These are phyloP conservation scores for Diplazon laetatorius DNA, from an alignment of 2,888 invertebrate species.

Conservation along the genomic window DNA sequence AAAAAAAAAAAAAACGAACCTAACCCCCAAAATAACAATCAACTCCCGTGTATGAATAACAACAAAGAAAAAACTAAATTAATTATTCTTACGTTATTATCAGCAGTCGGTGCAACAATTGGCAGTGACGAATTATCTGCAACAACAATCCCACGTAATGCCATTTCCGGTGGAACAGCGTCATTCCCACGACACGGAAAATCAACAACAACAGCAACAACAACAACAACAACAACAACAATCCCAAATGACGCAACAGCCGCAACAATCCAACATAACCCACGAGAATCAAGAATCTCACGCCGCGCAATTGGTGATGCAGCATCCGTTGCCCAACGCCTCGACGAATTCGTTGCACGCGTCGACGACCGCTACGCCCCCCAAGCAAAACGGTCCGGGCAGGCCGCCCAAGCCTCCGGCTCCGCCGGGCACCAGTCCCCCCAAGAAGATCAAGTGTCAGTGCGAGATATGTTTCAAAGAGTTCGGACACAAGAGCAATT, in stretches of 20 bases:
- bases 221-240: constrained; percentile 44
- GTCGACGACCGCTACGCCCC: constrained; percentile 49
- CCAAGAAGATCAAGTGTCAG: constrained; percentile 79
- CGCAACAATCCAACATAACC: constrained; percentile 32
- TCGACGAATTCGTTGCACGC: constrained; percentile 65
- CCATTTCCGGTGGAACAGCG: constrained; percentile 58
- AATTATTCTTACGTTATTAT: constrained; percentile 23
- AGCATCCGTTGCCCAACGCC: constrained; percentile 42
- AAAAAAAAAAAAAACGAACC: constrained; percentile 1
- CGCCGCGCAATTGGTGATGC: constrained; percentile 56
- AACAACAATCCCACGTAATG: constrained; percentile 58
- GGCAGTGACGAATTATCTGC: constrained; percentile 70
- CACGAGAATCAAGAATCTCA: constrained; percentile 45
- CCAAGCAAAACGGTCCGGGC: constrained; percentile 75
- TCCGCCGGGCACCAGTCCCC: constrained; percentile 30
- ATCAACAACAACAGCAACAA: constrained; percentile 63
- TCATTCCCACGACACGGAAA: constrained; percentile 57
- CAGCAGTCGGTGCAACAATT: constrained; percentile 71
- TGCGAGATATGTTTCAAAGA: constrained; percentile 81
- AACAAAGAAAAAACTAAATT: neutral
- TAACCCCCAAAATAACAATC: too few species aligned
- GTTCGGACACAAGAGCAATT: constrained; percentile 81
- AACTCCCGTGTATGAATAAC: too few species aligned
- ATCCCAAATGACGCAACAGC: neutral
- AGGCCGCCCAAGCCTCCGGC: constrained; percentile 75